Percentiles rank a stretch among this genome's conserved stretches.
Evolutionary conservation across 2,888 invertebrate species (phyloP).

Genomic region (Conchocele bisecta): DNA sequence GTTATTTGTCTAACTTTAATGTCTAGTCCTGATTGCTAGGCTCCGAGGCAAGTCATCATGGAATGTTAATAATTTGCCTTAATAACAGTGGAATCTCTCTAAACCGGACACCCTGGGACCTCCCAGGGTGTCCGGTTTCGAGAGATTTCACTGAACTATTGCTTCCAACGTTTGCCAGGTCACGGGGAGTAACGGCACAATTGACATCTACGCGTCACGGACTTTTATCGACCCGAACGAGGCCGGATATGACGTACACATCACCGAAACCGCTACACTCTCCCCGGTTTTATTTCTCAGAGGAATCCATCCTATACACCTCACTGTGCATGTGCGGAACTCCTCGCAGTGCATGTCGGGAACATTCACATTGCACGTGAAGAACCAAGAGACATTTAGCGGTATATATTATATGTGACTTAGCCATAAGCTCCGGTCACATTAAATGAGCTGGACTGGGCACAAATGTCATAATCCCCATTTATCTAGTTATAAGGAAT

Average conservation of each 20-base stretch:
- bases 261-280: conserved; percentile 26
- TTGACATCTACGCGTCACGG: conserved; percentile 54
- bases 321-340: conserved; percentile 44
- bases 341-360: conserved; percentile 55
- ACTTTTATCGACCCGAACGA: conserved; percentile 50
- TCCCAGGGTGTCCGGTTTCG: too few relatives aligned
- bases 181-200: conserved; percentile 19
- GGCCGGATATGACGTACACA: conserved; percentile 41
- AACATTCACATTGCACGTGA: conserved; percentile 44
- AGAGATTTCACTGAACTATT: too few relatives aligned
- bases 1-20: too few relatives aligned
- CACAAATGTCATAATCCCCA: background rate
- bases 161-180: too few relatives aligned
- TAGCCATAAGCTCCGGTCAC: background rate
- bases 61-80: too few relatives aligned
- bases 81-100: too few relatives aligned
- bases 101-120: too few relatives aligned
- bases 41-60: too few relatives aligned
- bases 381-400: conserved; percentile 24
- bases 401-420: conserved; percentile 17
- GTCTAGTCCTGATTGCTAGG: too few relatives aligned
- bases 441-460: background rate
- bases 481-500: background rate
- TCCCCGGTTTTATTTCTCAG: conserved; percentile 47
- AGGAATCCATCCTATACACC: conserved; percentile 59